Percentiles rank a stretch among this genome's conserved stretches.
Evolutionary conservation across 2,888 invertebrate species (phyloP).

Genomic region (Ethmia dodecea): DNA sequence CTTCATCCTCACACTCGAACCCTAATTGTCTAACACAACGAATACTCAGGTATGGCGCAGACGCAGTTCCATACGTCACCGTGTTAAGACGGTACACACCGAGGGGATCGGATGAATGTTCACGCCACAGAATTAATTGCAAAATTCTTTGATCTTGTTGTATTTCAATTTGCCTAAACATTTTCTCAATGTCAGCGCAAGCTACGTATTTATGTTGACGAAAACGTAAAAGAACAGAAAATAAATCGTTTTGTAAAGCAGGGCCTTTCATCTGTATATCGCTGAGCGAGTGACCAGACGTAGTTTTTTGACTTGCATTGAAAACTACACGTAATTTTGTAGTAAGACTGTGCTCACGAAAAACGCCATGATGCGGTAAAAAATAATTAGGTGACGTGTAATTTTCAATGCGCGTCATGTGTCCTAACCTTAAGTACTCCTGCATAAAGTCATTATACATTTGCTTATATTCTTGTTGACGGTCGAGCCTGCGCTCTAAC

Average conservation of each 20-base stretch:
- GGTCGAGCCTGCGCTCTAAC: background rate
- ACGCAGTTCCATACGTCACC: constrained; percentile 6
- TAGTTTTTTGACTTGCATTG: constrained; percentile 1
- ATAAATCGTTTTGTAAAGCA: constrained; percentile 4
- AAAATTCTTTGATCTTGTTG: background rate
- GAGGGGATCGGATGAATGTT: background rate
- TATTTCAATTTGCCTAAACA: background rate
- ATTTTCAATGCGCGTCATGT: constrained; percentile 4
- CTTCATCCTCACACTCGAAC: constrained; percentile 14
- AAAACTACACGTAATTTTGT: constrained; percentile 5
- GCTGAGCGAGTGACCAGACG: background rate
- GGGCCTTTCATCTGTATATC: constrained; percentile 5
- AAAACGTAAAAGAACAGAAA: constrained; percentile 8
- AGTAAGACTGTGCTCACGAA: constrained; percentile 1
- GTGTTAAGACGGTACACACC: background rate
- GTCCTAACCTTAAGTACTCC: constrained; percentile 7
- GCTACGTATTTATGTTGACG: constrained; percentile 2
- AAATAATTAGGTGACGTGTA: constrained; percentile 5
- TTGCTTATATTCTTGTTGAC: background rate
- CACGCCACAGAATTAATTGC: constrained; percentile 1
- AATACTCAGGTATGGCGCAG: constrained; percentile 21
- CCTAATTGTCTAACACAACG: constrained; percentile 20
- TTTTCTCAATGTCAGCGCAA: constrained; percentile 3
- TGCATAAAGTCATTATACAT: constrained; percentile 3
- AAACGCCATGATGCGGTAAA: constrained; percentile 6